phyloP scores from a whole-genome alignment of 2,113 vertebrate species.

The Lepidothrix coronata region DNA sequence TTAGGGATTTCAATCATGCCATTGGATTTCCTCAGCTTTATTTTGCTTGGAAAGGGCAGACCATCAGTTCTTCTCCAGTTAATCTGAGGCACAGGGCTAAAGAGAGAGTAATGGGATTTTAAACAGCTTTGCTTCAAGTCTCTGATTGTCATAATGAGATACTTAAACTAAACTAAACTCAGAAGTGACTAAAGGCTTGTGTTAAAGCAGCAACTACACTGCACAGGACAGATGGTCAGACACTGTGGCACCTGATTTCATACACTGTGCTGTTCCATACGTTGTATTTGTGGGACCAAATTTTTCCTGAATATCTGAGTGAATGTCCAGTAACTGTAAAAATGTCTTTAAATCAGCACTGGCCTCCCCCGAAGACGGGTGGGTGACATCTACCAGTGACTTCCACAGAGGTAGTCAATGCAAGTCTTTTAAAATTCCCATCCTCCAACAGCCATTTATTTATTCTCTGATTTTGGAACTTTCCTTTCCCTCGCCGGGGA shows the following conservation, averaged over 20 bases:
- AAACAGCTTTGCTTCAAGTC: conserved; percentile 22
- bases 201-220: not conserved
- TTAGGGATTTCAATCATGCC: conserved; percentile 90
- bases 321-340: not conserved
- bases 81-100: conserved; percentile 91
- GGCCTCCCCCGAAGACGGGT: not conserved
- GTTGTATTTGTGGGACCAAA: not conserved
- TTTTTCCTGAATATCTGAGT: not conserved
- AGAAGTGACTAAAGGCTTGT: not conserved
- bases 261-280: not conserved
- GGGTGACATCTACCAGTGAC: not conserved
- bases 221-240: not conserved
- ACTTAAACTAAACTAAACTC: not conserved
- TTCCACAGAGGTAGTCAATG: not conserved
- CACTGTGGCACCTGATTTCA: not conserved
- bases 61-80: conserved; percentile 91
- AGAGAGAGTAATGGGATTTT: not conserved
- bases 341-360: not conserved
- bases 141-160: not conserved
- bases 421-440: not conserved
- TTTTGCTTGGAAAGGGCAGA: conserved; percentile 86
- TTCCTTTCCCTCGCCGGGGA: not conserved
- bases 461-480: not conserved
- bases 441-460: not conserved
- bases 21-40: conserved; percentile 85